A percentile compares a stretch with the other conserved stretches of the same genome.
Conservation (phyloP, 2,113 vertebrate genomes). For the Neoarius graeffei region DNA sequence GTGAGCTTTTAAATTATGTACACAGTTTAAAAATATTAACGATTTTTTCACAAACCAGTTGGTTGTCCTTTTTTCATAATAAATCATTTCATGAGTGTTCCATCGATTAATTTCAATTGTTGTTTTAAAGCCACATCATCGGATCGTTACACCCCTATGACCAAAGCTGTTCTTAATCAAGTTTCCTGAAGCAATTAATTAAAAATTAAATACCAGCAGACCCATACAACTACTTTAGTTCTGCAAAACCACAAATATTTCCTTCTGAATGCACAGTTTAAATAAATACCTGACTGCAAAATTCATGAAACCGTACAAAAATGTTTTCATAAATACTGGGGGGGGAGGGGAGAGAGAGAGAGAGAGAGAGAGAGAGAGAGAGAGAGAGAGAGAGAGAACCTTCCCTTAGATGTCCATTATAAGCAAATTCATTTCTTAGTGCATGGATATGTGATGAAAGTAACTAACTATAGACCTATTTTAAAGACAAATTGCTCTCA, state of each 20-base stretch:
- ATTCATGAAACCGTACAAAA: not conserved
- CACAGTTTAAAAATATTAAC: not conserved
- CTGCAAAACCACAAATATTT: not conserved
- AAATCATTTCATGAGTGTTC: not conserved
- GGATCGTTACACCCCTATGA: not conserved
- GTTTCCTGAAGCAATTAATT: not conserved
- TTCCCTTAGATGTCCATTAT: not conserved
- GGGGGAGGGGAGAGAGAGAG: no score
- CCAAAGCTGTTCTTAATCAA: not conserved
- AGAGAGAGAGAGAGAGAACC: no score
- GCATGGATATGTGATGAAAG: not conserved
- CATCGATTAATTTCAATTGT: no score
- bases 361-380: no score
- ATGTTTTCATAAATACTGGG: not conserved
- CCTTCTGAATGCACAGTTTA: not conserved
- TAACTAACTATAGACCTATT: not conserved
- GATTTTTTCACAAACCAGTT: not conserved
- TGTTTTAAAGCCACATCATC: not conserved
- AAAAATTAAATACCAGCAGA: not conserved
- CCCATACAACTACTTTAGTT: no score
- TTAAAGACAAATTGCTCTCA: not conserved
- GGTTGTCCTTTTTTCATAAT: not conserved
- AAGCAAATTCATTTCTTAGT: not conserved
- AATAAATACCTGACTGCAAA: not conserved
- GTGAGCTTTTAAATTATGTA: not conserved